A percentile compares a stretch with the other conserved stretches of the same genome.
phyloP scores from a whole-genome alignment of 2,797 vertebrate genomes.

The Acanthurus tractus region DNA sequence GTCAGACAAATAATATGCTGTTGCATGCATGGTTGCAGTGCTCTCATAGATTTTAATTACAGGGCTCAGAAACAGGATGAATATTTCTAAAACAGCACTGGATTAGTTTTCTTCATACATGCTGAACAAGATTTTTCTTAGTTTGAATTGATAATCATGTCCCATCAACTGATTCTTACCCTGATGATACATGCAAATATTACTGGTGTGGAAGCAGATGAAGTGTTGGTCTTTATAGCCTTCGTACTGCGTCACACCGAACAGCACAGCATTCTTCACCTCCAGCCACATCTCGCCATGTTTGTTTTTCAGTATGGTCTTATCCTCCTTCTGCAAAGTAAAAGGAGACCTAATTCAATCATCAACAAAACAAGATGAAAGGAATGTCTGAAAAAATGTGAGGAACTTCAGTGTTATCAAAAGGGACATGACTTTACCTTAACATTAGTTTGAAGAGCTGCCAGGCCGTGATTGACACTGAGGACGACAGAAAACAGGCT shows the following conservation, averaged over 20 bases:
- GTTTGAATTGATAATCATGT: no score
- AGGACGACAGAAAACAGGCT: slow-evolving; percentile 94
- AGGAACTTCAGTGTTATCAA: neutral
- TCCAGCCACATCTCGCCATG: slow-evolving; percentile 98
- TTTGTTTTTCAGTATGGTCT: slow-evolving; percentile 87
- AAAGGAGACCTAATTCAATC: slow-evolving; percentile 1
- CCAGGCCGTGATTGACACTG: slow-evolving; percentile 91
- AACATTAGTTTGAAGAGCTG: slow-evolving; percentile 91
- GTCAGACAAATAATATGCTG: neutral
- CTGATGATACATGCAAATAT: slow-evolving; percentile 94
- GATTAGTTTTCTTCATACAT: no score
- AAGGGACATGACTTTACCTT: slow-evolving; percentile 84
- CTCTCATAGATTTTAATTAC: no score
- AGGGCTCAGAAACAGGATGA: no score
- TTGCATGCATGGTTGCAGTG: no score
- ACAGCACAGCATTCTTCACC: slow-evolving; percentile 90
- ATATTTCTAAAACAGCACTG: no score
- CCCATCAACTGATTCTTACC: slow-evolving; percentile 81
- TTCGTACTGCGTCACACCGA: slow-evolving; percentile 94
- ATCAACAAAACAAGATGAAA: neutral
- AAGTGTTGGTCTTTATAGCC: slow-evolving; percentile 97
- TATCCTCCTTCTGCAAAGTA: slow-evolving; percentile 87
- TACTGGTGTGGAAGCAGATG: slow-evolving; percentile 93
- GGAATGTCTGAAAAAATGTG: neutral
- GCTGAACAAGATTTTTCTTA: no score